Conservation (phyloP, 1,140 invertebrate species). For the Drosophila teissieri region DNA sequence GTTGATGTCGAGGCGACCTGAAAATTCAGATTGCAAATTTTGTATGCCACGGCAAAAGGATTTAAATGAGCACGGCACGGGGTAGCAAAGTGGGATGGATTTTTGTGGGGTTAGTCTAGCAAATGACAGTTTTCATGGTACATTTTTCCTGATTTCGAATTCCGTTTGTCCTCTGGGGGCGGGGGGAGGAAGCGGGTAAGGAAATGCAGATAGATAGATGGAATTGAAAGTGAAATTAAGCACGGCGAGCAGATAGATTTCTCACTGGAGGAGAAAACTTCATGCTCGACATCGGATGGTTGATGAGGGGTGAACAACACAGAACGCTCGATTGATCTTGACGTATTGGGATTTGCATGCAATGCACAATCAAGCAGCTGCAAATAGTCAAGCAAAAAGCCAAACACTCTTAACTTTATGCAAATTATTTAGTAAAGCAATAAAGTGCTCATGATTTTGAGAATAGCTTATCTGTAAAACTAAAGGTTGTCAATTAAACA, state of each 20-base stretch:
- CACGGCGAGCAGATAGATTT: constrained; percentile 19
- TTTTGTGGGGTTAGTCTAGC: background rate
- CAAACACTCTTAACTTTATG: background rate
- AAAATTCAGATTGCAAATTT: constrained; percentile 39
- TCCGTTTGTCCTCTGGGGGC: constrained; percentile 30
- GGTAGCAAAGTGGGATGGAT: background rate
- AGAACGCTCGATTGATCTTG: constrained; percentile 30
- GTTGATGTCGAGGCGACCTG: constrained; percentile 29
- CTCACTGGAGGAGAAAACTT: background rate
- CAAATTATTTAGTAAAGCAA: background rate
- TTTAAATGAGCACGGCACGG: constrained; percentile 37
- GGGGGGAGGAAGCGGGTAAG: background rate
- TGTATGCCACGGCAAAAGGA: constrained; percentile 42
- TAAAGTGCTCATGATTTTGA: too few species aligned
- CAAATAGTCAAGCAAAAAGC: background rate
- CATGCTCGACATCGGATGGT: constrained; percentile 26
- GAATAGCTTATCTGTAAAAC: too few species aligned
- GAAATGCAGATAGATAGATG: constrained; percentile 17
- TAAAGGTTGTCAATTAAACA: background rate
- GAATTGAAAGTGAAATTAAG: constrained; percentile 51
- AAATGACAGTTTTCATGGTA: constrained; percentile 41
- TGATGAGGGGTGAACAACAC: constrained; percentile 33
- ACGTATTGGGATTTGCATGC: background rate
- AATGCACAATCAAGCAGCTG: background rate
- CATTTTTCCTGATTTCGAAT: constrained; percentile 49